Evolutionary conservation across 2,888 invertebrate species (phyloP).

Genomic region (Bellardia bayeri): DNA sequence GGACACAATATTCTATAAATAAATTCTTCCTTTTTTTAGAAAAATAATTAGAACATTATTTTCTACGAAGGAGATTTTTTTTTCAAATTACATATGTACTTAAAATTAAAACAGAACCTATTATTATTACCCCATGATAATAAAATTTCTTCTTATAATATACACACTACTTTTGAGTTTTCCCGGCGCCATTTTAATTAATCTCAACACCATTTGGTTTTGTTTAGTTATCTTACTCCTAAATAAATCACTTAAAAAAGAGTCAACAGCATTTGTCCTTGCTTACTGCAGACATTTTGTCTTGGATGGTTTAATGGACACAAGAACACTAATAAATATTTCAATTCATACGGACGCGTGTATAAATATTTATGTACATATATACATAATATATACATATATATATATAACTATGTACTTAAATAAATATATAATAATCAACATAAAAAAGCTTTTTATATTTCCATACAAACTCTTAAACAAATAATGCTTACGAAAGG

Average conservation of each 20-base stretch:
- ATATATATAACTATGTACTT: not conserved
- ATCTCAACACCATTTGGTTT: not conserved
- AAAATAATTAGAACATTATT: not conserved
- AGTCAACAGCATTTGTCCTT: conserved; percentile 20
- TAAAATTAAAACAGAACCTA: too few species aligned
- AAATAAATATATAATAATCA: conserved; percentile 33
- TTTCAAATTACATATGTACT: too few species aligned
- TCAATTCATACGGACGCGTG: not conserved
- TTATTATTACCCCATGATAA: too few species aligned
- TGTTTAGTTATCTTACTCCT: not conserved
- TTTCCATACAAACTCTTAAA: not conserved
- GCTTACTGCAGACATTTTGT: conserved; percentile 30
- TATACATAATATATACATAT: conserved; percentile 15
- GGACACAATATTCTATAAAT: not conserved
- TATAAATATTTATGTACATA: not conserved
- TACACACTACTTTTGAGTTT: not conserved
- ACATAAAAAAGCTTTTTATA: conserved; percentile 8
- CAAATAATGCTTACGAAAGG: not conserved
- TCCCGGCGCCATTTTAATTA: not conserved
- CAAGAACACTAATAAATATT: not conserved
- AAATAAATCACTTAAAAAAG: conserved; percentile 6
- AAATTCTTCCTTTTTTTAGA: not conserved
- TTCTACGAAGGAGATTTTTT: too few species aligned
- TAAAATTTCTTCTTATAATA: too few species aligned
- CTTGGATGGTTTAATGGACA: conserved; percentile 23